These are phyloP conservation scores for Sitodiplosis mosellana DNA, from an alignment of 1,140 invertebrate species.

Conservation along the genomic window DNA sequence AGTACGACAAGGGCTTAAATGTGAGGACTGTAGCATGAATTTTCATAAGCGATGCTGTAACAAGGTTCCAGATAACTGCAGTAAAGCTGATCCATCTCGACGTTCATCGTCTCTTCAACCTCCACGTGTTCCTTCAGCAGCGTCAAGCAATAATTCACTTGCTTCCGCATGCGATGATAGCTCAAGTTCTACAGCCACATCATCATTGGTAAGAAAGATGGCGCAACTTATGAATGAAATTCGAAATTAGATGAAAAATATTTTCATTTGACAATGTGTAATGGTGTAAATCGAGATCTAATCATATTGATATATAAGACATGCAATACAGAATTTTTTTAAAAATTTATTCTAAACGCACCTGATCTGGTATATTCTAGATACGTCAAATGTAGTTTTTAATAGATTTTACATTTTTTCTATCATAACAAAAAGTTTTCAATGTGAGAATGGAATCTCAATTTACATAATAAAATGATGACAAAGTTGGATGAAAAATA, in stretches of 20 bases:
- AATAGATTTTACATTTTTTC: not conserved
- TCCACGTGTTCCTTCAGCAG: slow-evolving; percentile 47
- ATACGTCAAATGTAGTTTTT: not conserved
- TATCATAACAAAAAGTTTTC: not conserved
- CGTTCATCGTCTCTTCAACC: slow-evolving; percentile 35
- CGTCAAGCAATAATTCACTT: slow-evolving; percentile 24
- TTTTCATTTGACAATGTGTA: not conserved
- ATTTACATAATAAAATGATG: not conserved
- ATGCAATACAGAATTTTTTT: too few relatives aligned
- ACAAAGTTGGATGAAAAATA: too few relatives aligned
- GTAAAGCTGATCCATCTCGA: slow-evolving; percentile 19
- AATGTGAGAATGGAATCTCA: not conserved
- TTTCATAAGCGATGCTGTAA: slow-evolving; percentile 98
- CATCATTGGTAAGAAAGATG: slow-evolving; percentile 29
- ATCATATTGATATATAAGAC: too few relatives aligned
- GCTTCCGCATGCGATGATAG: slow-evolving; percentile 15
- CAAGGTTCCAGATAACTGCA: slow-evolving; percentile 96
- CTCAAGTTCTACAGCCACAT: slow-evolving; percentile 27
- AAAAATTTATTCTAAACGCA: too few relatives aligned
- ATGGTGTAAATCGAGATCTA: not conserved
- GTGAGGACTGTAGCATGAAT: slow-evolving; percentile 95
- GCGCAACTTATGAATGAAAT: slow-evolving; percentile 26
- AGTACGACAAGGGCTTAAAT: slow-evolving; percentile 94
- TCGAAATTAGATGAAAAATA: slow-evolving; percentile 1
- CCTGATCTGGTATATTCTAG: slow-evolving; percentile 1